These are phyloP conservation scores for Lysandra coridon DNA, from an alignment of 2,888 invertebrate species.

Conservation along the genomic window DNA sequence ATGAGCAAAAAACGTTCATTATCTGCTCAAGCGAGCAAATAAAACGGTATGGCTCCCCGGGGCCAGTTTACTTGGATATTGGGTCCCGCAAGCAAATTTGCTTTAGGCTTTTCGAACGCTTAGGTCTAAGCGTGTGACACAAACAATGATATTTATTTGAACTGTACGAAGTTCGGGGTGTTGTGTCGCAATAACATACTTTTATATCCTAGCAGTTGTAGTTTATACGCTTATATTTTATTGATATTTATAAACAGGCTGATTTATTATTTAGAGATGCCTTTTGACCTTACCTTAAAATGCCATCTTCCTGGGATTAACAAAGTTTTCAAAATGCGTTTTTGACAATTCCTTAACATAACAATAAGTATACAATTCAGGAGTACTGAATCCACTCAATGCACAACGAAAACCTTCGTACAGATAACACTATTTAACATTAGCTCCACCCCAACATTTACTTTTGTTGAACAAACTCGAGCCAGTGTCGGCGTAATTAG, in stretches of 20 bases:
- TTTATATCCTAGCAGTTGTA: neutral
- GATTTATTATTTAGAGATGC: neutral
- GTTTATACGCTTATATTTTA: neutral
- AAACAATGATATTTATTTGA: constrained; percentile 55
- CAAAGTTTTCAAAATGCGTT: too few relatives aligned
- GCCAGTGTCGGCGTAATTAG: constrained; percentile 11
- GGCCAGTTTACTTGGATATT: constrained; percentile 71
- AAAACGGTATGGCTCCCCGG: constrained; percentile 72
- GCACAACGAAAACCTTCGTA: neutral
- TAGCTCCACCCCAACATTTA: constrained; percentile 9
- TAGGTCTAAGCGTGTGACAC: constrained; percentile 62
- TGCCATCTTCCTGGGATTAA: too few relatives aligned
- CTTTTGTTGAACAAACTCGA: constrained; percentile 12
- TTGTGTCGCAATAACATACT: neutral
- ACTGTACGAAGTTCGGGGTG: constrained; percentile 31
- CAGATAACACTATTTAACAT: constrained; percentile 7
- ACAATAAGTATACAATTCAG: neutral
- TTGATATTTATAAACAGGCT: too few relatives aligned
- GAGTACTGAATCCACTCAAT: neutral
- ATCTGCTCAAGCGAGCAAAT: constrained; percentile 68
- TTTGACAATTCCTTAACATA: too few relatives aligned
- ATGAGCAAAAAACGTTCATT: constrained; percentile 73
- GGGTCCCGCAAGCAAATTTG: constrained; percentile 77
- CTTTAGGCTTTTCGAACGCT: constrained; percentile 69
- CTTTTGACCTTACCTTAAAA: too few relatives aligned